Evolutionary conservation across 1,140 invertebrate genomes (phyloP).

Genomic region (Metaphire vulgaris): DNA sequence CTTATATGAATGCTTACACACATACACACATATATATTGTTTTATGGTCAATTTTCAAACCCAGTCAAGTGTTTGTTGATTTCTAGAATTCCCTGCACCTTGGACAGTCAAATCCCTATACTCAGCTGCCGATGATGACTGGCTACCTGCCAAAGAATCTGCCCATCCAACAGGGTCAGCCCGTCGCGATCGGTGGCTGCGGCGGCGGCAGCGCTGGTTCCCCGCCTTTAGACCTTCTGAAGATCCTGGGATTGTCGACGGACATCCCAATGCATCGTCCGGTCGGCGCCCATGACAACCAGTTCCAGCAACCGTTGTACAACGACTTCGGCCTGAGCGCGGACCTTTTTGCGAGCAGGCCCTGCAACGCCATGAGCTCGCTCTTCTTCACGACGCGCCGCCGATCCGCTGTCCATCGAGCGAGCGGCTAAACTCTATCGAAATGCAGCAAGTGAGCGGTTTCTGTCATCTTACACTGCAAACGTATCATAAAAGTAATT

Average conservation of each 20-base stretch:
- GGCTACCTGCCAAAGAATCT: not conserved
- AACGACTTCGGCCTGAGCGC: slow-evolving; percentile 29
- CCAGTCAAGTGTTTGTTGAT: too few species aligned
- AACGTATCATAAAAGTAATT: not conserved
- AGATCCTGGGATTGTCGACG: slow-evolving; percentile 11
- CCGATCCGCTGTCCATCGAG: slow-evolving; percentile 60
- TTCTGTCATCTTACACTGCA: not conserved
- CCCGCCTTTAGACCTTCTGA: slow-evolving; percentile 10
- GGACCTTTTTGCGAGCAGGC: slow-evolving; percentile 22
- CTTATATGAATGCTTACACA: too few species aligned
- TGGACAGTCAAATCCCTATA: slow-evolving; percentile 32
- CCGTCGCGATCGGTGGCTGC: not conserved
- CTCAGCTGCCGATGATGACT: not conserved
- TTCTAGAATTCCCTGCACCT: slow-evolving; percentile 35
- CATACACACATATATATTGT: too few species aligned
- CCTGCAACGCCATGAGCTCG: slow-evolving; percentile 30
- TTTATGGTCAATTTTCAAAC: too few species aligned
- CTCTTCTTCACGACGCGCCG: slow-evolving; percentile 42
- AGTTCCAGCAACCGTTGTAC: slow-evolving; percentile 18
- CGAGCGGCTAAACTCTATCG: slow-evolving; percentile 66
- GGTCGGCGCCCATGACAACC: too few species aligned
- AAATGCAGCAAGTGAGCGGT: slow-evolving; percentile 62
- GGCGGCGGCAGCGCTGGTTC: not conserved
- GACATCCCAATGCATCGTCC: slow-evolving; percentile 17
- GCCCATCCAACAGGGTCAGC: not conserved